phyloP scores from a whole-genome alignment of 1,140 invertebrate species.

The Phocides pigmalion region DNA sequence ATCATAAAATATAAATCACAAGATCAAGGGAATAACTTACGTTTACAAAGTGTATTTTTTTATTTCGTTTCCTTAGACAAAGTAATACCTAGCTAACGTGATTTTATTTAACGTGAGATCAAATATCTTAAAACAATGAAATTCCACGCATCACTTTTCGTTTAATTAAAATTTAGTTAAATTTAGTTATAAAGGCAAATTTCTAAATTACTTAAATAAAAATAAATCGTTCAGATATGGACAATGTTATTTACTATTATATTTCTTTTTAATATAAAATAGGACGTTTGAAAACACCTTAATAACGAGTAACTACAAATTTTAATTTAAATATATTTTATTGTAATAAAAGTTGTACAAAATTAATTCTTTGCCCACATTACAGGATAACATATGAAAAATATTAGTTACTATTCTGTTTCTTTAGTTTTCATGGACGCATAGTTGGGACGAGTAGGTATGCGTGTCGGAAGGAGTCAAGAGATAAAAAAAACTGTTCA shows the following conservation, averaged over 20 bases:
- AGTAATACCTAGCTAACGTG: slow-evolving; percentile 4
- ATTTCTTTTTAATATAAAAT: neutral
- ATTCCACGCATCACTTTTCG: slow-evolving; percentile 26
- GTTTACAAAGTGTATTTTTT: neutral
- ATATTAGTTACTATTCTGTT: too few relatives aligned
- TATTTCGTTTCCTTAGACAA: slow-evolving; percentile 11
- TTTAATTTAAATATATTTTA: too few relatives aligned
- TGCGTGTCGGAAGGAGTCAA: too few relatives aligned
- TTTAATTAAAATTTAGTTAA: neutral
- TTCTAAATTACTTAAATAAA: neutral
- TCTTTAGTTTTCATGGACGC: too few relatives aligned
- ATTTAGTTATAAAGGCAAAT: neutral
- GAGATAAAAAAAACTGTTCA: too few relatives aligned
- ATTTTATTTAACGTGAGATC: slow-evolving; percentile 23
- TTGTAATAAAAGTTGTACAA: too few relatives aligned
- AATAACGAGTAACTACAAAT: neutral
- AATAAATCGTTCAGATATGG: neutral
- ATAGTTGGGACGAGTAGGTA: too few relatives aligned
- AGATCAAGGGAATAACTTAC: slow-evolving; percentile 2
- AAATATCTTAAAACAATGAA: slow-evolving; percentile 27
- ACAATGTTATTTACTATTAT: too few relatives aligned
- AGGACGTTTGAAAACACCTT: neutral
- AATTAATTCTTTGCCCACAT: too few relatives aligned
- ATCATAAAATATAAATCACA: slow-evolving; percentile 2
- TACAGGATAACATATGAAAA: too few relatives aligned